Evolutionary conservation across 2,888 invertebrate genomes (phyloP).

Genomic region (Drosophila affinis): DNA sequence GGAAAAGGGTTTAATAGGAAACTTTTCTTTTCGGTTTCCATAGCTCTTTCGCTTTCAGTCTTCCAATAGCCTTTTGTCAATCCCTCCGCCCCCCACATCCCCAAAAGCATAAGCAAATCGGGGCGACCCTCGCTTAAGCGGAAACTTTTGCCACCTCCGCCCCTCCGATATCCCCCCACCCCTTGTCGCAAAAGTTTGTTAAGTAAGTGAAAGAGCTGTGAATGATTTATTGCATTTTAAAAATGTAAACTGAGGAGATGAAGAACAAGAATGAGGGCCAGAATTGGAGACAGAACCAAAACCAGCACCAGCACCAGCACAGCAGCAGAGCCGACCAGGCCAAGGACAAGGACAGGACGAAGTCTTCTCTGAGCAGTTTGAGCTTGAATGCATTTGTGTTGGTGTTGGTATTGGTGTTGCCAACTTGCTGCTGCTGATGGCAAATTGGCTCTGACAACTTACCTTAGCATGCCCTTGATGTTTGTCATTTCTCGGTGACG

Average conservation of each 20-base stretch:
- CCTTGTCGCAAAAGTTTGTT: constrained; percentile 74
- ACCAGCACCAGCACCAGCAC: no score
- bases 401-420: neutral
- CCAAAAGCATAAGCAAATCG: constrained; percentile 52
- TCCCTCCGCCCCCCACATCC: constrained; percentile 6
- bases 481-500: neutral
- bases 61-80: constrained; percentile 32
- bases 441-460: constrained; percentile 48
- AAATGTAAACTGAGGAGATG: constrained; percentile 63
- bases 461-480: constrained; percentile 40
- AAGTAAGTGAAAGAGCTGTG: constrained; percentile 79
- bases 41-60: constrained; percentile 15
- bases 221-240: constrained; percentile 79
- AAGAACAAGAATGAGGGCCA: neutral
- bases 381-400: neutral
- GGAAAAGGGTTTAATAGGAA: constrained; percentile 71
- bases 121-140: constrained; percentile 26
- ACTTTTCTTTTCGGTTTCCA: constrained; percentile 29
- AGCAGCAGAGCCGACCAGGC: constrained; percentile 3
- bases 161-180: neutral
- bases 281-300: no score
- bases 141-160: constrained; percentile 59
- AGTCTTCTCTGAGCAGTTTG: neutral
- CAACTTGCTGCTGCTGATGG: constrained; percentile 31
- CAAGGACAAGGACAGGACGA: constrained; percentile 22